Evolutionary conservation across 2,888 invertebrate species (phyloP), one percentile per base, ranked within the genome.

Genomic region (Synanthedon andrenaeformis): DNA sequence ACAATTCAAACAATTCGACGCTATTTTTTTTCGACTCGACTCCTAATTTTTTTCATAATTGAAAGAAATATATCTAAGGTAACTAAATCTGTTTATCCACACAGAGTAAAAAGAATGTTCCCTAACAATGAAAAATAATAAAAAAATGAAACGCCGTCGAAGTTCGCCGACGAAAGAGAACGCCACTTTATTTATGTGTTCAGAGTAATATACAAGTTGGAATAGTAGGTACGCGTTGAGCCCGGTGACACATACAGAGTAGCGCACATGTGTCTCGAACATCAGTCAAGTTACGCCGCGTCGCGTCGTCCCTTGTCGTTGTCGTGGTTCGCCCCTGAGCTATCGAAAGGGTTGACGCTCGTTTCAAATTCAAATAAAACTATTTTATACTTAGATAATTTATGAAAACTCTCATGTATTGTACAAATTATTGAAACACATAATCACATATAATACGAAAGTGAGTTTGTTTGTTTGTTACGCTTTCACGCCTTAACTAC

Each of bases 261-360:
- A 57, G 28, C 42, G 55, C 66, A 67, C 62, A 64, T 66, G 66
- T 67, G 69, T 58, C 62, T 57, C 57, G 59, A 62, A 63, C 65
- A 66, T 69, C 69, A 68, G 64, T 69, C 69, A 68, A 63, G 45
- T 45, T 45, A 45, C 45, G 45, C 49, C 49, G 49, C 17, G 41
- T 51, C 45, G 17, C 53, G 42, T 42, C 41, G 49, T 48, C 49
- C 53, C 48, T 48, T 53, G 45, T 45, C 52, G 52, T 41, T 53
- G 45, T 45, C 52, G 52, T 14, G 53, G 49, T 17, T 53, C n/a
- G 35, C 41, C 17, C 41, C 17, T 13, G 23, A 51, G 41, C 51
- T 12, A 28, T 51, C 23, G 41, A 14, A 12, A 51, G 51, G 51
- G 51, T 19, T 51, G 41, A 35, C 51, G 12, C 23, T 45, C 45